These are phyloP conservation scores for Platysteira castanea DNA, from an alignment of 2,113 vertebrate species.

Conservation along the genomic window DNA sequence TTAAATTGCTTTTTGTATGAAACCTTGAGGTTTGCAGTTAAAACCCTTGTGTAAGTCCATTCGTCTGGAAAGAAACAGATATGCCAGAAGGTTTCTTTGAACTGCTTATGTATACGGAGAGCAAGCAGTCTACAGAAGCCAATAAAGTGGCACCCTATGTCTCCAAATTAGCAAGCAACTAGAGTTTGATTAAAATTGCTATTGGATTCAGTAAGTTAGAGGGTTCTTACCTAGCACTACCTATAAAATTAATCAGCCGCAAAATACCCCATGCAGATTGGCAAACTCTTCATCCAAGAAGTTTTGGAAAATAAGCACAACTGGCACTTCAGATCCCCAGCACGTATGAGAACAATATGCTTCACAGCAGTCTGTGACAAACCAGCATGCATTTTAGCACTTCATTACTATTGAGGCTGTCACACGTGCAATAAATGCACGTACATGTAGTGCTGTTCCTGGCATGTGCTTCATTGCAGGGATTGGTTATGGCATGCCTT, in stretches of 20 bases:
- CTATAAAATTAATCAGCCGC: constrained; percentile 28
- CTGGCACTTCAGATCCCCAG: background rate
- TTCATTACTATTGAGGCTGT: background rate
- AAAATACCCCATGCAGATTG: background rate
- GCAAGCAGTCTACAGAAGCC: background rate
- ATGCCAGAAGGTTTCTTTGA: background rate
- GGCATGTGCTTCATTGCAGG: background rate
- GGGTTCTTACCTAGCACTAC: background rate
- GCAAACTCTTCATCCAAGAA: background rate
- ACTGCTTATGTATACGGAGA: background rate
- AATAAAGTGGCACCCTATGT: background rate
- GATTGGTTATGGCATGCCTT: background rate
- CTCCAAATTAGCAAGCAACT: background rate
- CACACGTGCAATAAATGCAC: background rate
- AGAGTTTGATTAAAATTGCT: constrained; percentile 35
- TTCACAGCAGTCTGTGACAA: background rate
- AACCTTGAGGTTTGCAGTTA: background rate
- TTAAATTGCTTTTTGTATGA: background rate
- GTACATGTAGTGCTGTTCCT: background rate
- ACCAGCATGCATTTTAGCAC: background rate
- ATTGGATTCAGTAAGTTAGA: background rate
- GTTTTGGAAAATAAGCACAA: background rate
- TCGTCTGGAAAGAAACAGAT: background rate
- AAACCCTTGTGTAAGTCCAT: background rate
- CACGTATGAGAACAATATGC: background rate